Conservation (phyloP, 1,140 invertebrate species). For the Tyrophagus putrescentiae region DNA sequence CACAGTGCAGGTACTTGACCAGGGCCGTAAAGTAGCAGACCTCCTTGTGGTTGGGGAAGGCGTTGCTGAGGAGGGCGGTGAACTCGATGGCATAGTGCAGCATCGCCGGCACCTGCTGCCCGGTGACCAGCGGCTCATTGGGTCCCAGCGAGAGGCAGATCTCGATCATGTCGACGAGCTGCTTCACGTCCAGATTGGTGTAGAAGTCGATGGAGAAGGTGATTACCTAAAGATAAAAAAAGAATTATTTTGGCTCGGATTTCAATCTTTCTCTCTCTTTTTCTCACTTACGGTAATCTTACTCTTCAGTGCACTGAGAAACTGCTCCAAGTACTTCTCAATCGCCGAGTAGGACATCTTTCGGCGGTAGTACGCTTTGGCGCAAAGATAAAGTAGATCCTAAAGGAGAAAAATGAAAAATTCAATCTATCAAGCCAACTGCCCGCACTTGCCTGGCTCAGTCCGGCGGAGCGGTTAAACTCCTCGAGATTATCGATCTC, state of each 20-base stretch:
- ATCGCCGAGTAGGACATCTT: conserved; percentile 31
- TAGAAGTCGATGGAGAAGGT: conserved; percentile 61
- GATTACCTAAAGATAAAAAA: conserved; percentile 30
- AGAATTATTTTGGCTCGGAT: not conserved
- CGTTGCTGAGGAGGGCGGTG: conserved; percentile 53
- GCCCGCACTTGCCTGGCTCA: conserved; percentile 36
- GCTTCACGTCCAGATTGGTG: conserved; percentile 61
- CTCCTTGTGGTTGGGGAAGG: conserved; percentile 61
- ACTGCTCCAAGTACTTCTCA: conserved; percentile 47
- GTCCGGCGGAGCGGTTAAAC: conserved; percentile 47
- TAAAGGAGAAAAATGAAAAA: conserved; percentile 25
- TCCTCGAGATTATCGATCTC: conserved; percentile 74
- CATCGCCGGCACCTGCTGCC: conserved; percentile 35
- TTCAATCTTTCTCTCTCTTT: conserved; percentile 21
- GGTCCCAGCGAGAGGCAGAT: conserved; percentile 60
- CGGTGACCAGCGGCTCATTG: conserved; percentile 37
- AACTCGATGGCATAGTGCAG: conserved; percentile 46
- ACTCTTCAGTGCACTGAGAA: conserved; percentile 49
- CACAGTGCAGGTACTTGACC: conserved; percentile 51
- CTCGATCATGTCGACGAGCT: conserved; percentile 59
- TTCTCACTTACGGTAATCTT: conserved; percentile 38
- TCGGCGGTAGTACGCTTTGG: conserved; percentile 31
- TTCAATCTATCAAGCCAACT: not conserved
- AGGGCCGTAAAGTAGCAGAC: conserved; percentile 60
- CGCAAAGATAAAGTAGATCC: conserved; percentile 36